Evolutionary conservation across 2,113 vertebrate species (phyloP).

Genomic region (Martes martes): DNA sequence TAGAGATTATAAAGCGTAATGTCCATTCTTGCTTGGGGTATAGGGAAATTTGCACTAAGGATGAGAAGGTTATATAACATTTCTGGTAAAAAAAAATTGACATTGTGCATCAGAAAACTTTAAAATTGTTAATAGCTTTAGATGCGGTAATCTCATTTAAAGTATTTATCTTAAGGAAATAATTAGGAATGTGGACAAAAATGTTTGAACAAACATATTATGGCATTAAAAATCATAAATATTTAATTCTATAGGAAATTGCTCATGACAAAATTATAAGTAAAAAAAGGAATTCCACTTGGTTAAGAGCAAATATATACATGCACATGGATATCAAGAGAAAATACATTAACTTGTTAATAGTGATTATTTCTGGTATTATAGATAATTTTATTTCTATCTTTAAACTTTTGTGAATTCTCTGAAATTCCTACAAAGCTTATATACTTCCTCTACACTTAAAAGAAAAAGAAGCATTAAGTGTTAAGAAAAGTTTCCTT

Average conservation of each 20-base stretch:
- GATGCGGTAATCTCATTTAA: neutral
- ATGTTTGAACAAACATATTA: neutral
- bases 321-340: neutral
- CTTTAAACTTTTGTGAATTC: neutral
- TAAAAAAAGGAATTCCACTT: neutral
- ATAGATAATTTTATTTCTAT: neutral
- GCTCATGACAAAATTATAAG: neutral
- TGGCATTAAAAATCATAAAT: neutral
- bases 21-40: neutral
- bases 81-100: neutral
- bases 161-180: conserved; percentile 2
- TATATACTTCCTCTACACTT: neutral
- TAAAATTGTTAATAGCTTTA: neutral
- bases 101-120: neutral
- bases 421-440: neutral
- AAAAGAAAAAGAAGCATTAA: neutral
- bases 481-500: neutral
- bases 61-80: neutral
- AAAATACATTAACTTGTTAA: neutral
- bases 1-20: neutral
- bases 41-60: neutral
- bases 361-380: neutral
- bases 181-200: neutral
- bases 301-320: neutral
- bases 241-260: neutral